Base-by-base conservation (phyloP, 92 coral and sea anemone genomes). In the Parazoanthus swiftii region DNA sequence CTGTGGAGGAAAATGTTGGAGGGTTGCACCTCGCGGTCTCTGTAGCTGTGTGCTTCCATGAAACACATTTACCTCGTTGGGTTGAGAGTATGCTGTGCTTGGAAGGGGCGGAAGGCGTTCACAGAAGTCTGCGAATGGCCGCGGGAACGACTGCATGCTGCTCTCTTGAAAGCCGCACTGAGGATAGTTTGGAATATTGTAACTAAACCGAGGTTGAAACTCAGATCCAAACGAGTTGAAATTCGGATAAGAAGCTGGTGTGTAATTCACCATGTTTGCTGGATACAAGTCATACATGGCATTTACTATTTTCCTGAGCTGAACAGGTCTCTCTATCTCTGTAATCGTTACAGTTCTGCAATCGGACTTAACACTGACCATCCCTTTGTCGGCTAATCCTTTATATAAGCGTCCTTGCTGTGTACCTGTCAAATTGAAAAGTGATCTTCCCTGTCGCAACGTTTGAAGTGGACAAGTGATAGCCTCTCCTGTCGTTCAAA, bases 251-350 rank as follows among this genome's bases (percentile, higher is more conserved):
- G 90, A 38, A 59, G 90, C 85, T 50, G 90, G 39, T 21, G 76
- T 85, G 74, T 89, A 92, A 77, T 50, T 85, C 82, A 84, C 44
- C 75, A 92, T 86, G 26, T 92, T 92, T 67, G 95, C 86, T 65
- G 96, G 90, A 89, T 89, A 95, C n/a, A 90, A 86, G 73, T 95
- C 98, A 85, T 93, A 95, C 98, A 95, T 95, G 65, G 79, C 79
- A 44, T 50, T 51, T 43, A 59, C 16, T 26, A 33, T 25, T 71
- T 25, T 73, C 67, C 0, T 29, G 33, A 29, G 33, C 33, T 21
- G 44, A 39, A 14, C 38, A 42, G 36, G 29, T 82, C 68, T 46
- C 18, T 15, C 4, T 18, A 3, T 26, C 33, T 48, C 79, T 43
- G 66, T 46, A 35, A 26, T 84, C 33, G 67, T 25, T 70, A 35